Evolutionary conservation across 2,888 invertebrate species (phyloP).

Genomic region (Melipona beecheii): DNA sequence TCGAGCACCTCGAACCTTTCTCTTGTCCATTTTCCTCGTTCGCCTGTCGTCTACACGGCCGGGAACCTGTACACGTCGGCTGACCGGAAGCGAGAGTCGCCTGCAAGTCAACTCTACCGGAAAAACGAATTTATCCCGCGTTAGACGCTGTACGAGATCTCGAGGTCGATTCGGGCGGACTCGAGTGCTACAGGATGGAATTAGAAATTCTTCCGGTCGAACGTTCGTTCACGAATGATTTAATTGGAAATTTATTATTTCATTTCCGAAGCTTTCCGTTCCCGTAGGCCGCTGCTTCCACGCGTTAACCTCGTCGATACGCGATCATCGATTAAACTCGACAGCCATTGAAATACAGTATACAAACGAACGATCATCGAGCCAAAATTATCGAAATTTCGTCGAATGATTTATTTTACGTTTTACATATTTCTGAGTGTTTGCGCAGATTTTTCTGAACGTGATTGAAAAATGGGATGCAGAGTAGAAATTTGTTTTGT

Average conservation of each 20-base stretch:
- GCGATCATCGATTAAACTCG: too few relatives aligned
- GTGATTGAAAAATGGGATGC: too few relatives aligned
- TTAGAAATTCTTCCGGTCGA: neutral
- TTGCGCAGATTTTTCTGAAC: too few relatives aligned
- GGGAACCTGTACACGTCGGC: conserved; percentile 79
- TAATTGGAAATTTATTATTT: neutral
- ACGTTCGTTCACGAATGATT: neutral
- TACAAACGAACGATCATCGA: too few relatives aligned
- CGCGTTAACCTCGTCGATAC: too few relatives aligned
- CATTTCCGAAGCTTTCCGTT: too few relatives aligned
- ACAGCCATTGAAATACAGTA: too few relatives aligned
- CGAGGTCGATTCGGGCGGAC: neutral
- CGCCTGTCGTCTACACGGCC: conserved; percentile 63
- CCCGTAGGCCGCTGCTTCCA: too few relatives aligned
- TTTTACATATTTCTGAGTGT: too few relatives aligned
- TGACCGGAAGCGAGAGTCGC: conserved; percentile 79
- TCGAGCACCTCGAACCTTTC: conserved; percentile 67
- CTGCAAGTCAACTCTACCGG: conserved; percentile 66
- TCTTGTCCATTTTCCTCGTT: conserved; percentile 65
- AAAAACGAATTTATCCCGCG: conserved; percentile 4
- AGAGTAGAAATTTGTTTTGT: too few relatives aligned
- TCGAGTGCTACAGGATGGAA: neutral
- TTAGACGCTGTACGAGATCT: neutral
- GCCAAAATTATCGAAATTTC: too few relatives aligned
- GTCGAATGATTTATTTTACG: too few relatives aligned